Evolutionary conservation across 2,888 invertebrate genomes (phyloP).

Genomic region (Chloromyia formosa): DNA sequence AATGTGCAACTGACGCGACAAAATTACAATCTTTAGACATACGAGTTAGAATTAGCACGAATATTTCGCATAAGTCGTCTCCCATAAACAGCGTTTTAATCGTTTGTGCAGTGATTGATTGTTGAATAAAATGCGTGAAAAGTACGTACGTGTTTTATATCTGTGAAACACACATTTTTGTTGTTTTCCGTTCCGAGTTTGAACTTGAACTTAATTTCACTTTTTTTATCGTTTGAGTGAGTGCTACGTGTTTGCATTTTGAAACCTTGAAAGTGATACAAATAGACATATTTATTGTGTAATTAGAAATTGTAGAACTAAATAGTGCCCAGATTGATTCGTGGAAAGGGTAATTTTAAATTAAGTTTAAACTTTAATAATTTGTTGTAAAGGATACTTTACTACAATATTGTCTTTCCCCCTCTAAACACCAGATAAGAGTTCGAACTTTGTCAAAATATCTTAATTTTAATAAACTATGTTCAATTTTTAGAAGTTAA

Average conservation of each 20-base stretch:
- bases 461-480: too few relatives aligned
- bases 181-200: neutral
- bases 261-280: slow-evolving; percentile 35
- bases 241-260: slow-evolving; percentile 11
- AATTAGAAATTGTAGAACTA: too few relatives aligned
- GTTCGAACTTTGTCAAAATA: too few relatives aligned
- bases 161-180: neutral
- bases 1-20: neutral
- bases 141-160: neutral
- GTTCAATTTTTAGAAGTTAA: too few relatives aligned
- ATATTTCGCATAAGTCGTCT: slow-evolving; percentile 7
- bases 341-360: too few relatives aligned
- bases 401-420: too few relatives aligned
- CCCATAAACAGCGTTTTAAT: neutral
- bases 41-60: neutral
- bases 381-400: too few relatives aligned
- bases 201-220: slow-evolving; percentile 36
- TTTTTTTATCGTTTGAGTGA: slow-evolving; percentile 1
- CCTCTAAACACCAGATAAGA: too few relatives aligned
- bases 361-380: too few relatives aligned
- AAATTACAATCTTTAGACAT: neutral
- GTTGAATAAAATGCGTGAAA: neutral
- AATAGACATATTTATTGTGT: neutral
- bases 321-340: too few relatives aligned
- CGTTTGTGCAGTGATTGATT: slow-evolving; percentile 15